Percentiles rank a stretch among this genome's conserved stretches.
phyloP scores from a whole-genome alignment of 2,797 vertebrate species.

The Silurus lanzhouensis region DNA sequence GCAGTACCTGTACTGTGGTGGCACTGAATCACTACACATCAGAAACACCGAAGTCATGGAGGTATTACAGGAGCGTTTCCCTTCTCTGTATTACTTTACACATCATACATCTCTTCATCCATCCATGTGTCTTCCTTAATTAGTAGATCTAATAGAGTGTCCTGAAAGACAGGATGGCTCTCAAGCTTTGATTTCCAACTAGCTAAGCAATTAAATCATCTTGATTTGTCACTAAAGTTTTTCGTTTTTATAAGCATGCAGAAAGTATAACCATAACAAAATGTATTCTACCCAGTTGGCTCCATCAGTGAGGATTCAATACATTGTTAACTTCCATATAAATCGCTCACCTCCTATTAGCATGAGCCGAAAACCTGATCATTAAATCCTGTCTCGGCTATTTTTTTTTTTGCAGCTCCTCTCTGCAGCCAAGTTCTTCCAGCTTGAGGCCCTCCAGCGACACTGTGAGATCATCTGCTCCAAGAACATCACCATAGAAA shows the following conservation, averaged over 20 bases:
- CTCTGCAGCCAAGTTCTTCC: conserved; percentile 98
- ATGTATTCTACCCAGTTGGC: not conserved
- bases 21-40: conserved; percentile 93
- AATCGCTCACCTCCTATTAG: not conserved
- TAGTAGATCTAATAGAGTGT: not conserved
- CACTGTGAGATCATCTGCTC: conserved; percentile 99
- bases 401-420: conserved; percentile 79
- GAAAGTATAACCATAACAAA: not conserved
- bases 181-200: conserved; percentile 5
- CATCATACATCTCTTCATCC: not conserved
- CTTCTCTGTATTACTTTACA: not conserved
- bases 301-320: not conserved
- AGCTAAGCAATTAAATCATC: conserved; percentile 1
- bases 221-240: not conserved
- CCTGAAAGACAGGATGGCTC: not conserved
- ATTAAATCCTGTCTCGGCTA: not conserved
- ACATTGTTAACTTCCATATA: not conserved
- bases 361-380: not conserved
- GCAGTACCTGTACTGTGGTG: conserved; percentile 97
- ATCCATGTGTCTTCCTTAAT: not conserved
- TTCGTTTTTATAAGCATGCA: not conserved
- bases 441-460: conserved; percentile 96
- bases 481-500: conserved; percentile 96
- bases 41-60: conserved; percentile 98
- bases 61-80: conserved; percentile 68